Conservation (phyloP, 64 coral and sea anemone genomes). For the Montipora efflorescens region DNA sequence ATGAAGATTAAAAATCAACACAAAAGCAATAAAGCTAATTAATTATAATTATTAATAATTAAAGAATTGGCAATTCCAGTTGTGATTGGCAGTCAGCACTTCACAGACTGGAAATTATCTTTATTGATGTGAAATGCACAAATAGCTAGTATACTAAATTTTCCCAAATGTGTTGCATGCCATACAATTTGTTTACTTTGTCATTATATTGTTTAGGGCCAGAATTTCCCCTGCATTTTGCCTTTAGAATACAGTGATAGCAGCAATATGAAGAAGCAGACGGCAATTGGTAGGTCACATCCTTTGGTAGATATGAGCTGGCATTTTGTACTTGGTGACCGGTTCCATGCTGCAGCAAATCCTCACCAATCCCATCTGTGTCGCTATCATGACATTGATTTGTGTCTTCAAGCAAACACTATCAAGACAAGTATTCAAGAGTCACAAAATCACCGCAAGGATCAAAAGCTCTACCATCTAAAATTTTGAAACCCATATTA, state of each 20-base stretch:
- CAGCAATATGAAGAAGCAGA: too few species aligned
- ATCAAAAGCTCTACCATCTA: constrained; percentile 32
- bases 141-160: too few species aligned
- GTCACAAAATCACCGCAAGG: constrained; percentile 32
- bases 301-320: background rate
- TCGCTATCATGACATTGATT: constrained; percentile 4
- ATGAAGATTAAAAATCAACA: too few species aligned
- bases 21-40: too few species aligned
- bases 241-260: constrained; percentile 8
- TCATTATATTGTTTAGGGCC: background rate
- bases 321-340: constrained; percentile 3
- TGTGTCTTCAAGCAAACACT: constrained; percentile 22
- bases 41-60: too few species aligned
- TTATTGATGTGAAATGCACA: too few species aligned
- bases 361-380: constrained; percentile 41
- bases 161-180: too few species aligned
- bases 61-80: too few species aligned
- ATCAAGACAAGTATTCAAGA: constrained; percentile 52
- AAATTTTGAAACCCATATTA: constrained; percentile 4
- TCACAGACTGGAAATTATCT: too few species aligned
- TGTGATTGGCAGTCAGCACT: too few species aligned
- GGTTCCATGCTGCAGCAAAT: background rate
- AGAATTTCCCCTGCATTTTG: constrained; percentile 11
- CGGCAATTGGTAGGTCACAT: background rate
- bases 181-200: too few species aligned